Conservation (phyloP, 2,888 invertebrate species). For the Tinea pellionella region DNA sequence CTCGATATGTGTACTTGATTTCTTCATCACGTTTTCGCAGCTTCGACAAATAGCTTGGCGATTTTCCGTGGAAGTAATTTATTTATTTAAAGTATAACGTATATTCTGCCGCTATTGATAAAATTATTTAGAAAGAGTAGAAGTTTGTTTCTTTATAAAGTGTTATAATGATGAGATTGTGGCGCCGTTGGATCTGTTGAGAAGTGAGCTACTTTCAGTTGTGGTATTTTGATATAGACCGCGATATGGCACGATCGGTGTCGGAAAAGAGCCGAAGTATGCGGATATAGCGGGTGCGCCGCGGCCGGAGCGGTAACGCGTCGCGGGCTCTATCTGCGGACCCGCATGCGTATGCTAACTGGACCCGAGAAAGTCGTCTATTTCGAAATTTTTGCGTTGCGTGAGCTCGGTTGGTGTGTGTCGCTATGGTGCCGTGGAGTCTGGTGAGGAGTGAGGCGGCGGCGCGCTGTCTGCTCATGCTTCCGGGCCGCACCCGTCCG, state of each 20-base stretch:
- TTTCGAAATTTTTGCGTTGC: conserved; percentile 62
- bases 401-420: conserved; percentile 52
- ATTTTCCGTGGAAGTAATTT: no score
- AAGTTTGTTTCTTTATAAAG: no score
- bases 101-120: no score
- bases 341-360: conserved; percentile 37
- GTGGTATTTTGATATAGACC: not conserved
- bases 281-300: not conserved
- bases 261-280: not conserved
- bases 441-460: conserved; percentile 56
- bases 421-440: conserved; percentile 62
- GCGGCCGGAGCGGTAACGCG: not conserved
- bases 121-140: no score
- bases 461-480: conserved; percentile 66
- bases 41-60: no score
- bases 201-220: not conserved
- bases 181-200: not conserved
- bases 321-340: not conserved
- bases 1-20: no score
- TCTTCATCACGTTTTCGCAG: no score
- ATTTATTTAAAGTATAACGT: no score
- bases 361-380: conserved; percentile 60
- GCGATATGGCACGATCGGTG: not conserved
- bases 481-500: conserved; percentile 64
- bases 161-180: not conserved